phyloP scores from a whole-genome alignment of 2,113 vertebrate genomes.

The Calypte anna region DNA sequence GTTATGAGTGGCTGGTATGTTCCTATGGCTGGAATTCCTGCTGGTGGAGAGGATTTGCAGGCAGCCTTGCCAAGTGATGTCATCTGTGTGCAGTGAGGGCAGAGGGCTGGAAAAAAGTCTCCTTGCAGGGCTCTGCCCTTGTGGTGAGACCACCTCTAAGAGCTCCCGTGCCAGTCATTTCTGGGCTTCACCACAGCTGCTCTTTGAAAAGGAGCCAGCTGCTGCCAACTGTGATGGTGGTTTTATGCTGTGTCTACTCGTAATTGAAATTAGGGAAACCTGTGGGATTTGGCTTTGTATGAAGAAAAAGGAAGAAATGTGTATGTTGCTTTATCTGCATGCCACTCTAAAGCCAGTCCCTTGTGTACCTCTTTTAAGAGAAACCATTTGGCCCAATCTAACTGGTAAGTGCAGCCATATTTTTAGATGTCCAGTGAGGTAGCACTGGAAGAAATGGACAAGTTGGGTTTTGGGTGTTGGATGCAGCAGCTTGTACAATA shows the following conservation, averaged over 20 bases:
- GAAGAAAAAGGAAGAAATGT: background rate
- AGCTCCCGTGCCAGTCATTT: background rate
- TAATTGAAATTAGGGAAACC: background rate
- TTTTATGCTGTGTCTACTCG: background rate
- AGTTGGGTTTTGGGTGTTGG: conserved; percentile 16
- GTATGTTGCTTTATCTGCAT: background rate
- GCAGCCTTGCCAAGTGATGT: background rate
- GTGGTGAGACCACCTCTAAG: conserved; percentile 64
- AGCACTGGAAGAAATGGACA: background rate
- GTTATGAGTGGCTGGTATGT: conserved; percentile 51
- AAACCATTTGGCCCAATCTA: background rate
- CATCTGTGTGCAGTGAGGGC: background rate
- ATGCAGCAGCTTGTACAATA: conserved; percentile 56
- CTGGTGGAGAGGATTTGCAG: background rate
- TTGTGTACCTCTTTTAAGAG: background rate
- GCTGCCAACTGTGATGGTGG: background rate
- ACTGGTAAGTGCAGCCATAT: background rate
- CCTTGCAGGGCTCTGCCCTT: conserved; percentile 13
- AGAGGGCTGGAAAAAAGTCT: background rate
- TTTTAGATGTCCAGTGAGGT: background rate
- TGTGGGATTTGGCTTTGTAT: background rate
- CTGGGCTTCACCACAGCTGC: background rate
- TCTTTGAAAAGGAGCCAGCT: conserved; percentile 7
- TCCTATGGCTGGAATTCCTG: conserved; percentile 24
- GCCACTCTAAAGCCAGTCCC: background rate